Conservation (phyloP, 2,113 vertebrate species). For the Argyrosomus japonicus region DNA sequence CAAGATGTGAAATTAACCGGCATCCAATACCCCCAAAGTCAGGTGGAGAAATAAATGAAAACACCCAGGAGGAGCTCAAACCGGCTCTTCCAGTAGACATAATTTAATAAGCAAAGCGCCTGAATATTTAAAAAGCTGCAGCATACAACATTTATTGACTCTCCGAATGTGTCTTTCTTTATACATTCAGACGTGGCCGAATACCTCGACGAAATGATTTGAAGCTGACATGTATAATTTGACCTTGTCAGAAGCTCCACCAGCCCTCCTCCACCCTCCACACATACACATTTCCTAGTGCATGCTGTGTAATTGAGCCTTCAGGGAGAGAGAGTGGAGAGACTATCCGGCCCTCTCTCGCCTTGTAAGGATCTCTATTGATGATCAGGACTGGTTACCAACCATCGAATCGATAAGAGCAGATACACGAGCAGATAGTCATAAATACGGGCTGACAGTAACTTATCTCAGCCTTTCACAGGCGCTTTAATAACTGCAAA, state of each 20-base stretch:
- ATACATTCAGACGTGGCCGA: conserved; percentile 53
- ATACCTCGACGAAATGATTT: conserved; percentile 55
- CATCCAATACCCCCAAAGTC: conserved; percentile 49
- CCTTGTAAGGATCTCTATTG: conserved; percentile 68
- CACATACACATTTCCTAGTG: conserved; percentile 36
- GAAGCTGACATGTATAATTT: conserved; percentile 68
- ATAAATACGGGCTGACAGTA: conserved; percentile 45
- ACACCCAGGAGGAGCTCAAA: conserved; percentile 35
- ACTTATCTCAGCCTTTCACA: conserved; percentile 32
- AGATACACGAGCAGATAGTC: conserved; percentile 57
- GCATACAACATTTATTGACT: conserved; percentile 66
- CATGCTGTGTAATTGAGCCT: conserved; percentile 76
- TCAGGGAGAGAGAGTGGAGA: conserved; percentile 66
- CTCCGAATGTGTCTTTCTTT: conserved; percentile 47
- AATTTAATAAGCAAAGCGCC: conserved; percentile 65
- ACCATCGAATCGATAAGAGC: conserved; percentile 67
- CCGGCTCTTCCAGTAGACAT: conserved; percentile 40
- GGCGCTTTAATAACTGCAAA: conserved; percentile 51
- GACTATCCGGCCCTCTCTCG: conserved; percentile 59
- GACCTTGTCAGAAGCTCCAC: conserved; percentile 72
- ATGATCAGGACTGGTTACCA: conserved; percentile 72
- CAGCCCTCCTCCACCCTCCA: conserved; percentile 4
- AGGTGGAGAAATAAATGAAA: conserved; percentile 56
- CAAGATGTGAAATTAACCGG: conserved; percentile 57
- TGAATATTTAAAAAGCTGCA: conserved; percentile 64